Percentiles rank a stretch among this genome's conserved stretches.
Conservation (phyloP, 2,113 vertebrate species). For the Atrichornis clamosus region DNA sequence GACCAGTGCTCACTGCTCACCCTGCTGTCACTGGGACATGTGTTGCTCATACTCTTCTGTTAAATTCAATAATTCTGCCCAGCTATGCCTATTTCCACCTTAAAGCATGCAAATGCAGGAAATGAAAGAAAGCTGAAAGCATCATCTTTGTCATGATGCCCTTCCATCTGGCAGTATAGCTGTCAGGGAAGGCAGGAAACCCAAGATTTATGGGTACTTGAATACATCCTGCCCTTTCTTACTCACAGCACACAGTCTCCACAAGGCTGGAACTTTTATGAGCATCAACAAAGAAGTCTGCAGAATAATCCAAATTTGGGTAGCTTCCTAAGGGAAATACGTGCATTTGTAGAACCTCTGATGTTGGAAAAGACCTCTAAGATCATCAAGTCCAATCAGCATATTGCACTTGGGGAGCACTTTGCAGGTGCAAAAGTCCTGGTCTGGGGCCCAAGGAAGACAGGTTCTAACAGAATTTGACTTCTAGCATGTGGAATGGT, state of each 20-base stretch:
- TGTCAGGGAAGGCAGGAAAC: background rate
- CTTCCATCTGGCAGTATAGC: background rate
- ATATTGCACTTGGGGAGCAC: background rate
- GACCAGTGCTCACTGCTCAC: background rate
- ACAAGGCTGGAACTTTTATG: background rate
- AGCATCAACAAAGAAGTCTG: background rate
- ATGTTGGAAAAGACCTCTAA: background rate
- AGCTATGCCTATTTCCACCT: background rate
- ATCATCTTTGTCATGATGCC: background rate
- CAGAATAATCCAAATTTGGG: background rate
- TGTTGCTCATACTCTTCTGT: background rate
- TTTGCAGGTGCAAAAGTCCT: background rate
- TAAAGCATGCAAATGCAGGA: background rate
- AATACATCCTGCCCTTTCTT: background rate
- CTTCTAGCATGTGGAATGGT: background rate
- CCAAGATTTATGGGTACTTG: background rate
- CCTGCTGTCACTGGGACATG: rapidly evolving
- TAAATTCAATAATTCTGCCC: background rate
- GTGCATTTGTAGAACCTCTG: rapidly evolving
- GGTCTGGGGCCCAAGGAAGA: background rate
- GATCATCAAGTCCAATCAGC: background rate
- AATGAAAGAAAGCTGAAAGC: background rate
- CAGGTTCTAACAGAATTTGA: background rate
- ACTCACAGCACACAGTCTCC: background rate
- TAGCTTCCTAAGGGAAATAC: background rate